Percentiles rank a stretch among this genome's conserved stretches.
These are phyloP conservation scores for Athetis lepigone DNA, from an alignment of 2,888 invertebrate genomes.

Conservation along the genomic window DNA sequence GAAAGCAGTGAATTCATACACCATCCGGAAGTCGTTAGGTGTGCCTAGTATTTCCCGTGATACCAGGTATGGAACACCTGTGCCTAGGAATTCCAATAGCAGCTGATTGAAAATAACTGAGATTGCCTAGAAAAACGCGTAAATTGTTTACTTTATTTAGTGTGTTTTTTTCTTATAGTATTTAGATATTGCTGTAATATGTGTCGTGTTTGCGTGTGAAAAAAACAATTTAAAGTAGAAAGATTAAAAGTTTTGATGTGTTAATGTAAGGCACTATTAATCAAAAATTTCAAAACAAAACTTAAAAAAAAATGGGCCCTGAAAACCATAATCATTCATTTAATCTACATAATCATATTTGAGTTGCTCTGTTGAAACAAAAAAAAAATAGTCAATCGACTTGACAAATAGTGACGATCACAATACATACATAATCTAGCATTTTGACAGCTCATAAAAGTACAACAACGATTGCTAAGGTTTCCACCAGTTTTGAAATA, in stretches of 20 bases:
- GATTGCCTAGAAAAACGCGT: slow-evolving; percentile 29
- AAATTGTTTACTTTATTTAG: slow-evolving; percentile 13
- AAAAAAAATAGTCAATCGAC: too few relatives aligned
- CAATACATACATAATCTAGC: too few relatives aligned
- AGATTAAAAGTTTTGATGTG: too few relatives aligned
- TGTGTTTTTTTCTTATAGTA: slow-evolving; percentile 13
- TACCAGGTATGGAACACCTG: slow-evolving; percentile 56
- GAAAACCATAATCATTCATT: too few relatives aligned
- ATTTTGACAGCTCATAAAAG: too few relatives aligned
- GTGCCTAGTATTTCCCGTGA: slow-evolving; percentile 57
- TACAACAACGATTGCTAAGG: too few relatives aligned
- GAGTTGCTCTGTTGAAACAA: too few relatives aligned
- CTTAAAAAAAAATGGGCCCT: too few relatives aligned
- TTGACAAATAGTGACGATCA: too few relatives aligned
- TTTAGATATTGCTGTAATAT: slow-evolving; percentile 1
- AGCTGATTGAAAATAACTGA: slow-evolving; percentile 46
- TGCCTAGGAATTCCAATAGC: slow-evolving; percentile 44
- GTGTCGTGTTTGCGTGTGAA: background rate
- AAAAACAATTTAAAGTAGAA: background rate
- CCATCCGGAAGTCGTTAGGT: slow-evolving; percentile 59
- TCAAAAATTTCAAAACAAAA: too few relatives aligned
- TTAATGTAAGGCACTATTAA: too few relatives aligned
- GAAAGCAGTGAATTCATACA: slow-evolving; percentile 63
- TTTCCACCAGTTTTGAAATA: background rate
- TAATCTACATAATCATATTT: too few relatives aligned